phyloP scores from a whole-genome alignment of 2,113 vertebrate genomes.

The Ascaphus truei region DNA sequence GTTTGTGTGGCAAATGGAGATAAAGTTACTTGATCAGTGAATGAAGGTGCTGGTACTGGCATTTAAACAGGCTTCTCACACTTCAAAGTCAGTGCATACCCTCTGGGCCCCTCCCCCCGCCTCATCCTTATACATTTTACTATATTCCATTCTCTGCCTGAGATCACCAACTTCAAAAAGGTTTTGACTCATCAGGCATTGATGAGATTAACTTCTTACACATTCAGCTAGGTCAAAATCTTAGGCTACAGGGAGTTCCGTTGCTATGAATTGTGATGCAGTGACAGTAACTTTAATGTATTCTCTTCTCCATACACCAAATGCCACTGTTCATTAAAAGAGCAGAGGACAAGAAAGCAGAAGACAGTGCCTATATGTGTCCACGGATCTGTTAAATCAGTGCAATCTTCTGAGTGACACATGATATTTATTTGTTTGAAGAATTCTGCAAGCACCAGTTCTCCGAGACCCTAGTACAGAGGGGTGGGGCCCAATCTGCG shows the following conservation, averaged over 20 bases:
- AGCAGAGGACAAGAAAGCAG: background rate
- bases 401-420: conserved; percentile 7
- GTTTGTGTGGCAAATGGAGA: too few species aligned
- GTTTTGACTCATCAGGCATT: background rate
- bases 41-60: too few species aligned
- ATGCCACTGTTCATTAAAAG: conserved; percentile 27
- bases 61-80: too few species aligned
- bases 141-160: background rate
- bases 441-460: conserved; percentile 6
- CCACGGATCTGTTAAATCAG: conserved; percentile 13
- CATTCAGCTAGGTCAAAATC: conserved; percentile 4
- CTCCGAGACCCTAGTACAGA: too few species aligned
- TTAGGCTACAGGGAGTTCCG: background rate
- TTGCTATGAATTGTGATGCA: background rate
- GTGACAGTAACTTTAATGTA: conserved; percentile 15
- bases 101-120: too few species aligned
- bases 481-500: too few species aligned
- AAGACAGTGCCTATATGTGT: conserved; percentile 12
- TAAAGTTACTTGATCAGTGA: too few species aligned
- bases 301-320: conserved; percentile 4
- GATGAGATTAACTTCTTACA: conserved; percentile 8
- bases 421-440: background rate
- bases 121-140: background rate
- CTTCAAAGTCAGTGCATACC: too few species aligned
- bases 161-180: conserved; percentile 7